Evolutionary conservation across 2,113 vertebrate genomes (phyloP), one percentile per base, ranked within the genome.

Genomic region (Psittacara wagleri): DNA sequence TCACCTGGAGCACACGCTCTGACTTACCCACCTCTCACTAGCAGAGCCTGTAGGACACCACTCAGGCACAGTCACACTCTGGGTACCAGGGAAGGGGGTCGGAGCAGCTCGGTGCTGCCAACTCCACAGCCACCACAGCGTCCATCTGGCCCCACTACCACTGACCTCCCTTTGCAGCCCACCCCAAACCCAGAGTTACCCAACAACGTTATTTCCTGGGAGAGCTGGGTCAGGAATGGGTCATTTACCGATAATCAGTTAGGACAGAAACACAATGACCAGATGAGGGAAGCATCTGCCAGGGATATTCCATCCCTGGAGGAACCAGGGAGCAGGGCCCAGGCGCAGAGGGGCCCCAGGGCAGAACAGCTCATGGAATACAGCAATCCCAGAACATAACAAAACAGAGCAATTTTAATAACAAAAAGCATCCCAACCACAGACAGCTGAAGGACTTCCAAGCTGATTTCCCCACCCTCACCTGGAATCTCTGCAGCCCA

Each of bases 251-350:
- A 89, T 96, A 97, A 97, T 97, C 33, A 0, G 75, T 91, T 93
- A 64, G 88, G 95, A 97, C 85, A 94, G 91, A 88, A 88, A 46
- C 90, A 97, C 96, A 96, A 95, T 93, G 95, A 94, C 83, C 79
- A 95, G 92, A 93, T 63, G 92, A 96, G 88, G 59, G 89, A 95
- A 94, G 89, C 96, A 97, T 95, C 95, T 96, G 91, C 74, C 59
- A 84, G 61, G 64, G 76, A 67, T 94, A 78, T 72, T 93, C 85
- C 94, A 87, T 92, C 91, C 90, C 80, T 49, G 49, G 67, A 88
- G 69, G 66, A 76, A 64, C 62, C 8, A 2, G 35, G 83, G 86
- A 91, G 82, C 87, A 72, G 75, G 79, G 61, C 20, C 76, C 88
- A 79, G 83, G 69, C 52, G 79, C 74, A 96, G 85, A 69, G 76